Base-by-base conservation (phyloP, 1,140 invertebrate species). In the Drosophila micromelanica region DNA sequence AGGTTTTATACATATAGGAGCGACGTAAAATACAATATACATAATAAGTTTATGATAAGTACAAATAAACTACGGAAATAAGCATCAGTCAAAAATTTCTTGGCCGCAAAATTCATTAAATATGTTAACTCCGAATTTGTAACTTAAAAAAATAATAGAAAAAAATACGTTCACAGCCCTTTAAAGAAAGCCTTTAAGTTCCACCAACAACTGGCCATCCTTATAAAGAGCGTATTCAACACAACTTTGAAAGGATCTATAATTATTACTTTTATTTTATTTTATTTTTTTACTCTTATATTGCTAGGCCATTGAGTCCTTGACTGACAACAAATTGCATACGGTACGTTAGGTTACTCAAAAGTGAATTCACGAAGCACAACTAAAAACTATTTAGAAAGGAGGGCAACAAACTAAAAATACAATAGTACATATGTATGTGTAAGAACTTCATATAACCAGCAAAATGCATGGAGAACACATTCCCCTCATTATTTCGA, bases 401-500 rank as follows among this genome's bases (percentile, higher is more conserved):
- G 56, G 61, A 84, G 65, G 59, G 60, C 74, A 81, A 87, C 71
- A 63, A 85, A 85, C 81, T 57, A 76, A 78, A 86, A 87, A 54
- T 87, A 86, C 76, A 80, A 67, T 45, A 40, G 11, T 51, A 62
- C n/a, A 62, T 42, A 51, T 74, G 71, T 30, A 73, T 63, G 80
- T 62, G 67, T 43, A 69, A 40, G 30, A 70, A 74, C 54, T 70
- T 77, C 48, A 70, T 82, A 87, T 87, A 87, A 90, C 90, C 90
- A 91, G 90, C 87, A 91, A 73, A 73, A 91, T 91, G 90, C 90
- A 91, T 91, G 90, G 90, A 91, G 80, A 90, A 90, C 81, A 91
- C 76, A 91, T 86, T 91, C 89, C 84, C 90, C 87, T 91, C 90
- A 90, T 90, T 91, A 91, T 91, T 91, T 76, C 81, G 82, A 79